Conservation (phyloP, 2,797 vertebrate species). For the Buphagus erythrorhynchus region DNA sequence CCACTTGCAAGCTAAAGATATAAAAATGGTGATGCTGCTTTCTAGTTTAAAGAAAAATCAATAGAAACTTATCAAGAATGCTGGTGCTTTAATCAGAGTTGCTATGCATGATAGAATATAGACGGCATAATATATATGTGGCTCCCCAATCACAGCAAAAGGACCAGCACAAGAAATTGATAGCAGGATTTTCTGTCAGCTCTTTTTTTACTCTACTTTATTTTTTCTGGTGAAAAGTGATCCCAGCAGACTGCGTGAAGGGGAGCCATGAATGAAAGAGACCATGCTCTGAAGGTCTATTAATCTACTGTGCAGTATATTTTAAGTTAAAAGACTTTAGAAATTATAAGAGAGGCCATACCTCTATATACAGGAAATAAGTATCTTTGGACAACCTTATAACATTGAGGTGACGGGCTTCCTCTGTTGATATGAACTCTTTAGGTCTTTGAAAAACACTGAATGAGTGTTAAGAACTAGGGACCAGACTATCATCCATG, state of each 20-base stretch:
- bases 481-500: background rate
- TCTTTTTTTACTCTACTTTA: background rate
- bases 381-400: constrained; percentile 25
- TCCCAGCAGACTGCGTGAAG: background rate
- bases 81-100: background rate
- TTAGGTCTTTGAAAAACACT: background rate
- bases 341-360: background rate
- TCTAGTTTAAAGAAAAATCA: constrained; percentile 30
- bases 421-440: background rate
- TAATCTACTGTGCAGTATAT: background rate
- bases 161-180: background rate
- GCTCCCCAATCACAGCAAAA: background rate
- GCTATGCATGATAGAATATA: background rate
- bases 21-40: background rate
- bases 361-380: background rate
- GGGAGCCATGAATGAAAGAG: background rate
- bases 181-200: background rate
- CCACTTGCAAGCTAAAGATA: background rate
- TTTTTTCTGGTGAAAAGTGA: background rate
- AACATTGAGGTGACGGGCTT: background rate
- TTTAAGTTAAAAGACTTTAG: constrained; percentile 1
- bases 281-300: background rate
- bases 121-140: background rate
- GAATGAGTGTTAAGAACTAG: background rate
- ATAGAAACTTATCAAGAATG: background rate